A percentile compares a stretch with the other conserved stretches of the same genome.
phyloP scores from a whole-genome alignment of 2,888 invertebrate species.

The Agrotis clavis region DNA sequence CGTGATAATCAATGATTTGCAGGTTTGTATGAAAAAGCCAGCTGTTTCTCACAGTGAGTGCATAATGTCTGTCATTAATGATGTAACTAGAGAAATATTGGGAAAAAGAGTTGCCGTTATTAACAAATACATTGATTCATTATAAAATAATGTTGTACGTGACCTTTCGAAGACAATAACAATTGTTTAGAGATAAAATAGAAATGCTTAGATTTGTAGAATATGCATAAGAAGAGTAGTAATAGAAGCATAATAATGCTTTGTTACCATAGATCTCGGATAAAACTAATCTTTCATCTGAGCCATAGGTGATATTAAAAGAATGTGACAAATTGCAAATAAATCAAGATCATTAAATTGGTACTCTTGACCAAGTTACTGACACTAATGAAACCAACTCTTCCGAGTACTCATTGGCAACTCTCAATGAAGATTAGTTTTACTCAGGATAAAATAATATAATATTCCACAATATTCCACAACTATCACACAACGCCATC shows the following conservation, averaged over 20 bases:
- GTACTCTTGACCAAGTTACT: too few species aligned
- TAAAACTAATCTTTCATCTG: too few species aligned
- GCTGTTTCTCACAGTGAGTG: slow-evolving; percentile 52
- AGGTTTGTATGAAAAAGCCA: slow-evolving; percentile 52
- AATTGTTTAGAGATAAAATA: background rate
- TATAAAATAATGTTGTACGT: background rate
- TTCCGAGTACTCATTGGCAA: too few species aligned
- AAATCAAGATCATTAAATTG: too few species aligned
- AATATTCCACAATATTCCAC: too few species aligned
- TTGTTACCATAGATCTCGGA: background rate
- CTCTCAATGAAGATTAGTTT: too few species aligned
- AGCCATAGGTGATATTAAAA: background rate
- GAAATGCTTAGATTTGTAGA: background rate
- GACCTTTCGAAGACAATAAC: background rate
- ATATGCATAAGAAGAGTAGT: background rate
- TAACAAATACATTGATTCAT: slow-evolving; percentile 2
- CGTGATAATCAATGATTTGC: slow-evolving; percentile 51
- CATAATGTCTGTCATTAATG: slow-evolving; percentile 26
- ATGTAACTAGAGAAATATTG: slow-evolving; percentile 37
- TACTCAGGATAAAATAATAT: too few species aligned
- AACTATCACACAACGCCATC: too few species aligned
- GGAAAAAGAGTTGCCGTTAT: slow-evolving; percentile 25
- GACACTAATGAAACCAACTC: too few species aligned
- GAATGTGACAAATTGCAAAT: too few species aligned
- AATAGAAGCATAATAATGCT: background rate